Conservation (phyloP, 2,797 vertebrate genomes). For the Sebastes goodei region DNA sequence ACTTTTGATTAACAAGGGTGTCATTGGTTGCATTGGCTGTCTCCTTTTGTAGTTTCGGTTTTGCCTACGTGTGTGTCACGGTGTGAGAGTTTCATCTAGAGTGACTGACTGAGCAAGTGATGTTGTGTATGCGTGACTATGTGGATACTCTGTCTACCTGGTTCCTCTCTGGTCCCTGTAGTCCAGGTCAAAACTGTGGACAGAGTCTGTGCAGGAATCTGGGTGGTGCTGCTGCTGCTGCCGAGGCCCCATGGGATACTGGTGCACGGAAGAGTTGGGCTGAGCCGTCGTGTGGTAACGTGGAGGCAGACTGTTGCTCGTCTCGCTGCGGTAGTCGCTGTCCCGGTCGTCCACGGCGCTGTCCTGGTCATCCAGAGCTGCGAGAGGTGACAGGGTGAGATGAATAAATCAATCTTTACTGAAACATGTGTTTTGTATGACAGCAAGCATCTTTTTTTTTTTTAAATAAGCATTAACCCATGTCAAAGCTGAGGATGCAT, state of each 20-base stretch:
- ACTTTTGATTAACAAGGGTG: not conserved
- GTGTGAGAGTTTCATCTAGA: not conserved
- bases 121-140: not conserved
- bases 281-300: conserved; percentile 91
- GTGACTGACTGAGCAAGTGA: not conserved
- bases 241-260: conserved; percentile 87
- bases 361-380: conserved; percentile 95
- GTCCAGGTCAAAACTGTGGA: conserved; percentile 90
- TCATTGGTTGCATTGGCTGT: not conserved
- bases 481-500: not conserved
- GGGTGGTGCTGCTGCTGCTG: conserved; percentile 83
- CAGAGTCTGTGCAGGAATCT: conserved; percentile 87
- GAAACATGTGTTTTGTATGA: not conserved
- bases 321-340: conserved; percentile 98
- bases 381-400: conserved; percentile 1
- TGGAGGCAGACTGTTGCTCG: conserved; percentile 92
- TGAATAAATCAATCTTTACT: not conserved
- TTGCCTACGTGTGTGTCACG: not conserved
- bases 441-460: not conserved
- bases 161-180: conserved; percentile 84
- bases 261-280: conserved; percentile 94
- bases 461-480: not conserved
- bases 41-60: not conserved
- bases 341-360: conserved; percentile 96
- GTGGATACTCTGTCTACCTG: conserved; percentile 81